These are phyloP conservation scores for Sycophila texana DNA, from an alignment of 2,888 invertebrate genomes.

Conservation along the genomic window DNA sequence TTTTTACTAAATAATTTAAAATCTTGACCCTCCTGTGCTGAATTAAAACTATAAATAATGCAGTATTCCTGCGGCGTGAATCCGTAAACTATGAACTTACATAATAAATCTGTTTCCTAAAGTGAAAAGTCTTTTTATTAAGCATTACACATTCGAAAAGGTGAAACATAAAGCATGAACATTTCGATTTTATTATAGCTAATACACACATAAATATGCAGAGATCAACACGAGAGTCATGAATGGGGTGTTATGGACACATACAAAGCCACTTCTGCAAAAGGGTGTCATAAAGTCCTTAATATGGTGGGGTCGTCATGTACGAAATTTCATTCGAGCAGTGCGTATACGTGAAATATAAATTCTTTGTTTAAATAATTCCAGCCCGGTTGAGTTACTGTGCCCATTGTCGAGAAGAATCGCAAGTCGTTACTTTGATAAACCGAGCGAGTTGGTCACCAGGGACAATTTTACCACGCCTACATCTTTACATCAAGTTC, in stretches of 20 bases:
- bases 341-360: constrained; percentile 9
- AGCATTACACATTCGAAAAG: background rate
- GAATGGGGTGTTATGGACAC: background rate
- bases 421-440: constrained; percentile 36
- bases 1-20: too few species aligned
- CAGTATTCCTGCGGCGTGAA: too few species aligned
- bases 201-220: constrained; percentile 32
- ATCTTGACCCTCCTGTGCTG: too few species aligned
- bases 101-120: too few species aligned
- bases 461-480: constrained; percentile 32
- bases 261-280: background rate
- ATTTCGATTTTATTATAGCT: constrained; percentile 7
- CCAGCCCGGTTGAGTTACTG: background rate
- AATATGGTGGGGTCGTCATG: background rate
- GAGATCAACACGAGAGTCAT: background rate
- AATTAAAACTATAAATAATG: too few species aligned
- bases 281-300: constrained; percentile 16
- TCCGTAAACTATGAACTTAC: too few species aligned
- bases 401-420: constrained; percentile 16
- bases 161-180: constrained; percentile 10
- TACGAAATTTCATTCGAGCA: constrained; percentile 22
- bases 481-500: background rate
- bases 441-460: constrained; percentile 25
- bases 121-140: background rate
- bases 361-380: constrained; percentile 22